A percentile compares a stretch with the other conserved stretches of the same genome.
Evolutionary conservation across 92 coral and sea anemone genomes (phyloP).

Genomic region (Parazoanthus atlanticus): DNA sequence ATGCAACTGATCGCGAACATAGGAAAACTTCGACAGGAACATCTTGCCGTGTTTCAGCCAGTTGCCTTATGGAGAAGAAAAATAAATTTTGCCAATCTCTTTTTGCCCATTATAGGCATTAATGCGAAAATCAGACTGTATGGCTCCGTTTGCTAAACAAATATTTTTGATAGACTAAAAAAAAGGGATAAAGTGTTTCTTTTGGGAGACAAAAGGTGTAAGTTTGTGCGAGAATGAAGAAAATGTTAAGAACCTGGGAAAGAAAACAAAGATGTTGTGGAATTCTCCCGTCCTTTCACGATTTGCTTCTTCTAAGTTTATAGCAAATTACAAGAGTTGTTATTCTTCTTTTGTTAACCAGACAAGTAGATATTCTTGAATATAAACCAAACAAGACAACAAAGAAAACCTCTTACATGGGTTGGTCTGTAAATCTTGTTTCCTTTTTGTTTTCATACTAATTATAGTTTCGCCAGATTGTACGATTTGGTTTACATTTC

Average conservation of each 20-base stretch:
- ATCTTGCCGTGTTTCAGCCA: background rate
- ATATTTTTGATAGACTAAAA: background rate
- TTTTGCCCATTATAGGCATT: background rate
- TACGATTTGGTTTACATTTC: background rate
- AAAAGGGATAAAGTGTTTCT: background rate
- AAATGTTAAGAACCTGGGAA: background rate
- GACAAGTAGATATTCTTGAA: background rate
- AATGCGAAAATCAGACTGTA: background rate
- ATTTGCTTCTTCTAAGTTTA: conserved; percentile 18
- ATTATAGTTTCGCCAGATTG: background rate
- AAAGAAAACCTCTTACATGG: background rate
- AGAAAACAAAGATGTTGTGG: background rate
- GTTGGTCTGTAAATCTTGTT: conserved; percentile 1
- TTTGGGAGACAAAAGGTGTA: background rate
- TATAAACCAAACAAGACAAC: background rate
- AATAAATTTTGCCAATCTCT: background rate
- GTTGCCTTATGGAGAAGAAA: background rate
- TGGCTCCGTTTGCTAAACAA: background rate
- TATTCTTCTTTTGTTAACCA: background rate
- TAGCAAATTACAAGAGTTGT: background rate
- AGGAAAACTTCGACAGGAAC: too few species aligned
- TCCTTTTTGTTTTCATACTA: background rate
- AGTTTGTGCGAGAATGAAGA: background rate
- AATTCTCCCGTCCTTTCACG: background rate
- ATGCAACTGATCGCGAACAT: background rate